Base-by-base conservation (phyloP, 2,797 vertebrate genomes). In the Manis crassicaudata region DNA sequence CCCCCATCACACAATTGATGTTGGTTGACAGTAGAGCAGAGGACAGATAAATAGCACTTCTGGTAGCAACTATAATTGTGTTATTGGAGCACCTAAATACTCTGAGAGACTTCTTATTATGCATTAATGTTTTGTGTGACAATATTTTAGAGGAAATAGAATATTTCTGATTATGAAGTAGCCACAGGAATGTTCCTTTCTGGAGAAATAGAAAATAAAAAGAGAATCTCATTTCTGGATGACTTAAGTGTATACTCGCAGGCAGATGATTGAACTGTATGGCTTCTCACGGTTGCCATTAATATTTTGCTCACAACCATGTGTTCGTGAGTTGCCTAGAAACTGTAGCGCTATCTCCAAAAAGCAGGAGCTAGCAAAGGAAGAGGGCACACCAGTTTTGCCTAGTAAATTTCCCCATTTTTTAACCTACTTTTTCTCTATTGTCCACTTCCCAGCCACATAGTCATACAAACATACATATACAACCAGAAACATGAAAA, bases 241-340 rank as follows among this genome's bases (percentile, higher is more conserved):
- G 82, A 60, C 35, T 5, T 58, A 6, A 25, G 21, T 17, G 29
- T 20, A 5, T 11, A 25, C 81, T 92, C 67, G 68, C 52, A 90
- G 52, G 58, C 37, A 35, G 82, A 73, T 76, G 58, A 63, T 20
- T 87, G 81, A 92, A 23, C 25, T 6, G 0, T 4, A 6, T 35
- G 73, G 73, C 77, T 91, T 94, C 81, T 87, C 79, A 87, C 90
- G 95, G 82, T 40, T 77, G 37, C 60, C 88, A 70, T 96, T 82
- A 80, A 54, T 67, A 88, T 83, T 96, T 95, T 56, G 20, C 75
- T 95, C 96, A 95, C 88, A 76, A 10, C 25, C 13, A 0, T 27
- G 43, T 63, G 20, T 40, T 92, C 73, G 60, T 37, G 72, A 70
- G 10, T 72, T 58, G 77, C 50, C 32, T 88, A n/a, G 46, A 52